These are phyloP conservation scores for Leptodactylus fallax DNA, from an alignment of 2,797 vertebrate species.

Conservation along the genomic window DNA sequence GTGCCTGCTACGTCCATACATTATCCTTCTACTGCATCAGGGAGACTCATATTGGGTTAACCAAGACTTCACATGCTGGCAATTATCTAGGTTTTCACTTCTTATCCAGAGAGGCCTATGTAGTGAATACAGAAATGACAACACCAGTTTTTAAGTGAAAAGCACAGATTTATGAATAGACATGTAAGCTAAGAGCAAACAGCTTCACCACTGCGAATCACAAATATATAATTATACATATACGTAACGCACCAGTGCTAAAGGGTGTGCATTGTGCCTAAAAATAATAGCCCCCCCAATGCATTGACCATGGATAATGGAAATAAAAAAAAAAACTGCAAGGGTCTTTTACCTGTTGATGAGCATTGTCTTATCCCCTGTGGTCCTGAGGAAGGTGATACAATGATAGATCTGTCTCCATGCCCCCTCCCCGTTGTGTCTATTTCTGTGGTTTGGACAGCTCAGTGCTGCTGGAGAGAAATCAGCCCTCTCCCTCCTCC, in stretches of 20 bases:
- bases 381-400: conserved; percentile 59
- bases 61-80: conserved; percentile 47
- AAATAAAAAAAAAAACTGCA: conserved; percentile 25
- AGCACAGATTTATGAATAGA: not conserved
- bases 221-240: conserved; percentile 18
- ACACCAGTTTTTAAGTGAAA: conserved; percentile 35
- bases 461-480: conserved; percentile 62
- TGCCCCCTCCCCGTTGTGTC: conserved; percentile 59
- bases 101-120: conserved; percentile 55
- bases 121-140: conserved; percentile 45
- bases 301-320: not conserved
- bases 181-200: not conserved
- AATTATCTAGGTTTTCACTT: conserved; percentile 28
- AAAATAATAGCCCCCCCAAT: not conserved
- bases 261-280: not conserved
- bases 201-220: not conserved
- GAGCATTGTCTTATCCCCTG: conserved; percentile 60
- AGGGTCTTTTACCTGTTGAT: conserved; percentile 62
- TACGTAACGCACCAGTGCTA: not conserved
- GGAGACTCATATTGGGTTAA: conserved; percentile 19
- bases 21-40: conserved; percentile 41
- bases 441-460: conserved; percentile 65
- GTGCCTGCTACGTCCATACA: conserved; percentile 32
- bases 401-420: conserved; percentile 61
- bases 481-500: conserved; percentile 41